A percentile compares a stretch with the other conserved stretches of the same genome.
Evolutionary conservation across 2,797 vertebrate species (phyloP).

Genomic region (Setipinna tenuifilis): DNA sequence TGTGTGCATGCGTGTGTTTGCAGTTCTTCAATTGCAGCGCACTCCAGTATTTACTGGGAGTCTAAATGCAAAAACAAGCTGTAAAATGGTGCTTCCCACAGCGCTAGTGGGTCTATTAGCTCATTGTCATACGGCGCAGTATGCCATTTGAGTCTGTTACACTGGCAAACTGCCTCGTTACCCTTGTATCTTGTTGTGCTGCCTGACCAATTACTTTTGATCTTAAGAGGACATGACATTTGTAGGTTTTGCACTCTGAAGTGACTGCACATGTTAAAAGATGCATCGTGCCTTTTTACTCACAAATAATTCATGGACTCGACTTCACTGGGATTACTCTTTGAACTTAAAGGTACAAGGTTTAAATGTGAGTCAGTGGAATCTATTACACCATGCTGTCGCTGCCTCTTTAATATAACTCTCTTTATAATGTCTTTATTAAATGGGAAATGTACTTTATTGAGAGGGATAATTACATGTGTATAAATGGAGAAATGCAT

Average conservation of each 20-base stretch:
- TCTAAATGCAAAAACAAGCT: background rate
- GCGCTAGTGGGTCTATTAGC: conserved; percentile 73
- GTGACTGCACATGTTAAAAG: conserved; percentile 94
- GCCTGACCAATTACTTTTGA: conserved; percentile 95
- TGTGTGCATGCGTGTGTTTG: background rate
- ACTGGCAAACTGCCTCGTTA: conserved; percentile 77
- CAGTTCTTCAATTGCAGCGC: background rate
- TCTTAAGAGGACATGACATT: conserved; percentile 95
- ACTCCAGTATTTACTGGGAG: background rate
- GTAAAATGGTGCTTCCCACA: conserved; percentile 59
- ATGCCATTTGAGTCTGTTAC: conserved; percentile 78
- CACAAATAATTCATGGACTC: conserved; percentile 78
- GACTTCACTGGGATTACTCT: conserved; percentile 71
- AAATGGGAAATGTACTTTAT: background rate
- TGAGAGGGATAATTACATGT: background rate
- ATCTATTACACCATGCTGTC: background rate
- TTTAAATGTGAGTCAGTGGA: conserved; percentile 68
- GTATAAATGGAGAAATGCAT: background rate
- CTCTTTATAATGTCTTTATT: background rate
- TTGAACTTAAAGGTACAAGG: conserved; percentile 76
- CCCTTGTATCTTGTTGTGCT: conserved; percentile 73
- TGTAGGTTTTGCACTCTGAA: conserved; percentile 84
- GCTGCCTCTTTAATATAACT: background rate
- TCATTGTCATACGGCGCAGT: conserved; percentile 70
- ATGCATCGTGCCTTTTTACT: conserved; percentile 80